phyloP scores from a whole-genome alignment of 2,888 invertebrate genomes.

The Drosophila diplacantha region DNA sequence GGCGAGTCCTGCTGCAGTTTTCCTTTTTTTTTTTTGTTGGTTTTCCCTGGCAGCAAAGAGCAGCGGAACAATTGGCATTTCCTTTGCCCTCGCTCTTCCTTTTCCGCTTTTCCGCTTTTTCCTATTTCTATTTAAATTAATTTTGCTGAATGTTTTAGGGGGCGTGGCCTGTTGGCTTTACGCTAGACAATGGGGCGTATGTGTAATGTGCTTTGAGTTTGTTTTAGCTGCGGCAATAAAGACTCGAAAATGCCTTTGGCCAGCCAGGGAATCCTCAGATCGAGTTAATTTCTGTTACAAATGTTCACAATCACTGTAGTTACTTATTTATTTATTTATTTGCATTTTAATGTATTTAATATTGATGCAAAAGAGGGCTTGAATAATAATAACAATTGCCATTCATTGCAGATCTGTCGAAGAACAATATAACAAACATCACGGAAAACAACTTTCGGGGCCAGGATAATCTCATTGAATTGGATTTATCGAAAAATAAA shows the following conservation, averaged over 20 bases:
- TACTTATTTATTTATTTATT: background rate
- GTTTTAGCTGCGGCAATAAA: conserved; percentile 6
- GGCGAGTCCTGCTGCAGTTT: conserved; percentile 48
- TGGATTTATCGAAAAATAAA: conserved; percentile 86
- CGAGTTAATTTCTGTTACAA: background rate
- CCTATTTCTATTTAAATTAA: conserved; percentile 66
- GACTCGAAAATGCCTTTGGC: conserved; percentile 5
- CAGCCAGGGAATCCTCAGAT: background rate
- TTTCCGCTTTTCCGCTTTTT: conserved; percentile 15
- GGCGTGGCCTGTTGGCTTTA: conserved; percentile 47
- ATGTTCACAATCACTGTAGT: background rate
- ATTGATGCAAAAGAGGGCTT: too few species aligned
- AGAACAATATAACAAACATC: conserved; percentile 85
- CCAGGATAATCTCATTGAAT: conserved; percentile 83
- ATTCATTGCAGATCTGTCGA: conserved; percentile 80
- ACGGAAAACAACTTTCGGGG: conserved; percentile 87
- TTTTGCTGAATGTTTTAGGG: conserved; percentile 56
- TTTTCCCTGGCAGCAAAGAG: conserved; percentile 21
- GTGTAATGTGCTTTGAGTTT: conserved; percentile 49
- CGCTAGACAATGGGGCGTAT: conserved; percentile 65
- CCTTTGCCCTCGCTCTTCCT: conserved; percentile 13
- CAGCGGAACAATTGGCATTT: conserved; percentile 45
- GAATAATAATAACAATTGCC: conserved; percentile 12
- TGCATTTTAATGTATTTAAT: conserved; percentile 1
- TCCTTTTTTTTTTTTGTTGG: conserved; percentile 1